phyloP scores from a whole-genome alignment of 2,797 vertebrate genomes.

The Hydrophis major region DNA sequence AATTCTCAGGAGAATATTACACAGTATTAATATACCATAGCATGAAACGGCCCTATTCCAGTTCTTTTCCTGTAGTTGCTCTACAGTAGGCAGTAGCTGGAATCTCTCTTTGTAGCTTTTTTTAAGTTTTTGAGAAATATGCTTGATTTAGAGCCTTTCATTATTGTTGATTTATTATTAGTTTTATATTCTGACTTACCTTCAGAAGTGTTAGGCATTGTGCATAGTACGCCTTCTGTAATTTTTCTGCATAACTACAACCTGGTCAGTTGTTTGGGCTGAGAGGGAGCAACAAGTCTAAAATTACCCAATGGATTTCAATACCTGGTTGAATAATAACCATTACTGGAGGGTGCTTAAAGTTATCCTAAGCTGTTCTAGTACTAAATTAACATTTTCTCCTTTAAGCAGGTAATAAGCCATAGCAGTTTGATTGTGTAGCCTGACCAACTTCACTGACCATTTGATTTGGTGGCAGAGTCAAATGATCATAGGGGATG shows the following conservation, averaged over 20 bases:
- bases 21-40: background rate
- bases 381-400: background rate
- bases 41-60: background rate
- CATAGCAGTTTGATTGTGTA: background rate
- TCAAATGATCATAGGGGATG: background rate
- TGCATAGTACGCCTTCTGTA: background rate
- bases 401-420: background rate
- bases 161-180: background rate
- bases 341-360: background rate
- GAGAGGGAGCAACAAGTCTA: background rate
- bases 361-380: background rate
- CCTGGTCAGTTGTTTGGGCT: background rate
- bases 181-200: background rate
- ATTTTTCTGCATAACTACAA: background rate
- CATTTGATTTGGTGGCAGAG: background rate
- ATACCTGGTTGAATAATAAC: background rate
- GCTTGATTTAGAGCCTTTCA: fast-evolving
- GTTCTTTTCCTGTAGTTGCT: background rate
- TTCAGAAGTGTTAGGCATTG: background rate
- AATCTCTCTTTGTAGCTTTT: background rate
- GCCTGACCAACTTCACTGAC: background rate
- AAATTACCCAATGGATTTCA: background rate
- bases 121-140: fast-evolving
- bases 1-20: fast-evolving
- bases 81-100: background rate